Base-by-base conservation (phyloP, 2,113 vertebrate species). In the Gymnorhina tibicen region DNA sequence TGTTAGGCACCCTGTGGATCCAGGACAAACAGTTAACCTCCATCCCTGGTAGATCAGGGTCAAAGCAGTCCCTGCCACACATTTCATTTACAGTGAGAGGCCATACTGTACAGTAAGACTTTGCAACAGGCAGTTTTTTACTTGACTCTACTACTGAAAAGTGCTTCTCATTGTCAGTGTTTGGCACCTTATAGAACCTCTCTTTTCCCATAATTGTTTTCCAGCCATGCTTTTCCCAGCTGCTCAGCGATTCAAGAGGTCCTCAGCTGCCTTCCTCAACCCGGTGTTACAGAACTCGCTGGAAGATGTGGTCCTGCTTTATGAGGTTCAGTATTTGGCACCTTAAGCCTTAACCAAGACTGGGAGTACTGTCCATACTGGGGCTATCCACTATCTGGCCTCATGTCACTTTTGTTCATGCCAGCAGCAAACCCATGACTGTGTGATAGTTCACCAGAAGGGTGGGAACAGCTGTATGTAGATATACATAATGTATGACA, bases 221-320 rank as follows among this genome's bases (percentile, higher is more conserved):
- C 63, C 97, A 98, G 97, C 96, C 79, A 91, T 97, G 93, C 97
- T 99, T 91, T 99, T 99, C 93, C 99, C 99, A 49, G 97, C 98
- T 50, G 98, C 99, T 55, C 97, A 98, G 23, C 95, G 98, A 91
- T 92, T 99, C 47, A 99, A 98, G 96, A 98, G 98, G 21, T 99
- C 97, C 7, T 98, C 97, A 10, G 84, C 97, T 8, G 56, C 97
- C 58, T 96, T 98, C 24, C n/a, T 99, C 66, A 98, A 98, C 87
- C 99, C 99, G 3, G 92, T 98, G 16, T 98, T 99, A 94, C 99
- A 99, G 97, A 98, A 76, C 76, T 98, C 99, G 0, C 81, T 98
- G 94, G 98, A 99, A 62, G 99, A 99, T 3, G 97, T 98, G 70
- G 97, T 99, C 53, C 98, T 99, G 94, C 98, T 99, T 37, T 99